Base-by-base conservation (phyloP, 2,797 vertebrate genomes). In the Catamblyrhynchus diadema region DNA sequence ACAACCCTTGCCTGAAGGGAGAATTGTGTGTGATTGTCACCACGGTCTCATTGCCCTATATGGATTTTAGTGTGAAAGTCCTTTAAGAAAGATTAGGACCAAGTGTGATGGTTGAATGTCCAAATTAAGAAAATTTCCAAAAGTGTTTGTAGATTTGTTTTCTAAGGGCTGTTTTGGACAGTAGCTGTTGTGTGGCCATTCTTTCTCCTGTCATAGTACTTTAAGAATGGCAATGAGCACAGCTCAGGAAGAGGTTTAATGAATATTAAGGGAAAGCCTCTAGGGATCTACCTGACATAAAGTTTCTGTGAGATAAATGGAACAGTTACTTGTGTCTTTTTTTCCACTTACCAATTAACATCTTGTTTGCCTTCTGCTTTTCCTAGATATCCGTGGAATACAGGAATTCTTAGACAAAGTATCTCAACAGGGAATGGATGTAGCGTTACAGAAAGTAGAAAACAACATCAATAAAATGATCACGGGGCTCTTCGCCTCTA, bases 391-490 rank as follows among this genome's bases (percentile, higher is more conserved):
- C 95, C 99, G 99, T 73, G 99, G 99, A 84, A 99, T 99, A 97
- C 99, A 99, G 95, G 99, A 99, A 92, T 99, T 99, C 97, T 97
- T 99, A 97, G 99, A 99, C 98, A 98, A 98, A 97, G 98, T 99
- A 1, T 99, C 99, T 90, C 99, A 99, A 97, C 99, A 99, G 94
- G 99, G 99, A 80, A 99, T 99, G 99, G 99, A 99, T 62, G 99
- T 99, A 66, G 99, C 99, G 44, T 98, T 99, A 88, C 99, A 99
- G 97, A 99, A 99, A 96, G 99, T 99, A 93, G 99, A 99, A 97
- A 99, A 98, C 92, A 99, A 99, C 95, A 99, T 99, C 97, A 99
- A 99, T 97, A 99, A 99, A 98, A 99, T 99, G 99, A 99, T 99
- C 98, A 99, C 99, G 0, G 98, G 99, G 60, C 98, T 99, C 96